Conservation (phyloP, 2,797 vertebrate genomes). For the Moxostoma hubbsi region DNA sequence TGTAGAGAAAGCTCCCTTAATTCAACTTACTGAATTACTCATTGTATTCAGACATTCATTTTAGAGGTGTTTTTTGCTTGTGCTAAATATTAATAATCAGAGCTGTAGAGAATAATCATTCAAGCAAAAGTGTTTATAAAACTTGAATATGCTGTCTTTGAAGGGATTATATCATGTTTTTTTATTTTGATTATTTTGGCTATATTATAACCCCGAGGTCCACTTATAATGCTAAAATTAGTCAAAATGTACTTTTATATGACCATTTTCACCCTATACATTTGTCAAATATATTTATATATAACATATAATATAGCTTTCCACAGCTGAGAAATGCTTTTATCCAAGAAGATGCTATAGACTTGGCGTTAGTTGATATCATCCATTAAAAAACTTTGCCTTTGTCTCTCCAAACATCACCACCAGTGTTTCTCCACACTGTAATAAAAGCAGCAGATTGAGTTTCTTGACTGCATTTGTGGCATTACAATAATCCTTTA, state of each 20-base stretch:
- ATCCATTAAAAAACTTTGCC: not conserved
- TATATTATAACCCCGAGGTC: not conserved
- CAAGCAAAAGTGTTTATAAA: conserved; percentile 11
- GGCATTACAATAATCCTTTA: not conserved
- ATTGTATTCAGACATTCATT: not conserved
- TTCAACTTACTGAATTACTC: not conserved
- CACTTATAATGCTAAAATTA: not conserved
- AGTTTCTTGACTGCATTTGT: not conserved
- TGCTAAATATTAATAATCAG: not conserved
- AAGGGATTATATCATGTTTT: not conserved
- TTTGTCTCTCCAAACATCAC: not conserved
- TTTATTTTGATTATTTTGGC: not conserved
- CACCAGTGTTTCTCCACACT: too few relatives aligned
- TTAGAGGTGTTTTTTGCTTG: conserved; percentile 7
- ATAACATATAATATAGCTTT: too few relatives aligned
- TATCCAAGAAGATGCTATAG: not conserved
- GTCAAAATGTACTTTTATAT: not conserved
- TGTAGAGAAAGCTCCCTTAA: not conserved
- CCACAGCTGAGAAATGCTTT: too few relatives aligned
- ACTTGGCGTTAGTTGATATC: not conserved
- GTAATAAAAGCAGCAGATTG: too few relatives aligned
- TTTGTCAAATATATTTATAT: too few relatives aligned
- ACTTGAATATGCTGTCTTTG: not conserved
- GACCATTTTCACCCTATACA: too few relatives aligned
- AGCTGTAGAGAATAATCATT: conserved; percentile 12